Base-by-base conservation (phyloP, 35 echinoderm and acorn worm species). In the Ophiothrix spiculata region DNA sequence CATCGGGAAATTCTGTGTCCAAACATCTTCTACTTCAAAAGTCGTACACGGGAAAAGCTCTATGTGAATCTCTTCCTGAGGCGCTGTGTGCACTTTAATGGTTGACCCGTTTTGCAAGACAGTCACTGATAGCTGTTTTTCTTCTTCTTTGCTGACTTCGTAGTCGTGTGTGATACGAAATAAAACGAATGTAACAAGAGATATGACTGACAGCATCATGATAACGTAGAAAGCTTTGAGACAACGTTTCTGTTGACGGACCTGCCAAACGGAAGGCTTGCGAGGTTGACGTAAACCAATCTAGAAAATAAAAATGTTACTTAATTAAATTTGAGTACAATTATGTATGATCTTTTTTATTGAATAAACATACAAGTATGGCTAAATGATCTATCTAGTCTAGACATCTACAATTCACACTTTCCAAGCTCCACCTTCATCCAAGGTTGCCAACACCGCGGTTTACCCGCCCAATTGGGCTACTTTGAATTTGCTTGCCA, bases 1-100 rank as follows among this genome's bases (percentile, higher is more conserved):
- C 32, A 90, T 79, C 1, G 91, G 95, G 46, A 97, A 82, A 39
- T 93, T 97, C 31, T 93, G 33, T 8, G 90, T 40, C 95, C 95
- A 97, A 21, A 97, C 91, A 23, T 80, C 83, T 38, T 93, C 83
- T 21, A 97, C 88, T 32, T 78, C 86, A 75, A 93, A 97, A 1
- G 60, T 35, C 31, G 88, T 74, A 32, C 95, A 97, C 28, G 92
- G 92, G 16, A 90, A 69, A 21, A 93, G 15, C 74, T 37, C 75
- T 39, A 77, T 39, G 56, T 88, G 31, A 54, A n/a, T n/a, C 25
- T 14, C 56, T 15, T 13, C 49, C n/a, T n/a, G n/a, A 11, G 15
- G 12, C 19, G 15, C 19, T 12, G 15, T 19, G 34, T 33, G 64
- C 41, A 56, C 46, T 49, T 25, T 36, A 56, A 13, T 8, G 33